These are phyloP conservation scores for Stomatorhinus ivindoensis DNA, from an alignment of 2,113 vertebrate species.

Conservation along the genomic window DNA sequence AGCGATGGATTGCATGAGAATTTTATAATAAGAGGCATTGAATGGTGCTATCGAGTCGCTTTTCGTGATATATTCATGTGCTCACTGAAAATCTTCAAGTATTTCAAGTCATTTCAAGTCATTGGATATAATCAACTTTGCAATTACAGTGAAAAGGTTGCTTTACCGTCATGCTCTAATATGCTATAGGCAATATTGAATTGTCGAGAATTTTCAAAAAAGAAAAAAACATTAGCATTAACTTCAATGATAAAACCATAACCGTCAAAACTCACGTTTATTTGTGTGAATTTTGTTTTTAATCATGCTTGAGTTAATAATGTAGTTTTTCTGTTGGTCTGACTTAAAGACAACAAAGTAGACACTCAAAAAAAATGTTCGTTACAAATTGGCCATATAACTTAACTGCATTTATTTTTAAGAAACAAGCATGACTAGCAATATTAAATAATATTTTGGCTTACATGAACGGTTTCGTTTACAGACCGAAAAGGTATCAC, in stretches of 20 bases:
- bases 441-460: slow-evolving; percentile 37
- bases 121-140: not conserved
- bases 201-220: not conserved
- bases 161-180: not conserved
- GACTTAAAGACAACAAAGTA: too few species aligned
- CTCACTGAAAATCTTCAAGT: not conserved
- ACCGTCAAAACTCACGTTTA: not conserved
- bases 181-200: not conserved
- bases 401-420: slow-evolving; percentile 39
- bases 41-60: not conserved
- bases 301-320: not conserved
- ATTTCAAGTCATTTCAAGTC: not conserved
- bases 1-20: not conserved
- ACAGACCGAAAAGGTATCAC: slow-evolving; percentile 30
- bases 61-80: not conserved
- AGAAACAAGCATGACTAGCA: slow-evolving; percentile 53
- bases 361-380: not conserved
- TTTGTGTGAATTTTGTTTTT: not conserved
- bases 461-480: not conserved
- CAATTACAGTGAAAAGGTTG: not conserved
- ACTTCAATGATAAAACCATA: not conserved
- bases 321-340: not conserved
- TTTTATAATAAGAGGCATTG: not conserved
- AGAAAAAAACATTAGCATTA: not conserved
- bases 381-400: slow-evolving; percentile 24